Conservation (phyloP, 2,113 vertebrate species). For the Colaptes auratus region DNA sequence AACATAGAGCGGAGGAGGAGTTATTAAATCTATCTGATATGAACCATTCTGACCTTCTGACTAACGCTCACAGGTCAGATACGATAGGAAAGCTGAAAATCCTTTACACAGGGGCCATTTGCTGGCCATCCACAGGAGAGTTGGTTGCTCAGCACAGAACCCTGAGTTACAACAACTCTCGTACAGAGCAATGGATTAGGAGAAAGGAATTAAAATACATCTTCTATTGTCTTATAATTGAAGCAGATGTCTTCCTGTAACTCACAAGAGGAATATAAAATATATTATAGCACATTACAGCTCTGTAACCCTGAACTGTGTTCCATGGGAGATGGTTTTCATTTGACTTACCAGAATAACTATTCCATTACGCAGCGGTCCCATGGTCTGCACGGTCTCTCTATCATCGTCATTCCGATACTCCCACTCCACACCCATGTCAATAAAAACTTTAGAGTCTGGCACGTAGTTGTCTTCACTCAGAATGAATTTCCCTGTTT, state of each 20-base stretch:
- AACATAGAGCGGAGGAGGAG: not conserved
- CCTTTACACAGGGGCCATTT: not conserved
- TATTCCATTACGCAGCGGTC: slow-evolving; percentile 87
- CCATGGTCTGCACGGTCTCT: slow-evolving; percentile 92
- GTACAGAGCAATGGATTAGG: not conserved
- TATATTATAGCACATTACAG: not conserved
- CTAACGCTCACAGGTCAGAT: not conserved
- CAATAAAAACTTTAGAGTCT: slow-evolving; percentile 86
- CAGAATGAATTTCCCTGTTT: slow-evolving; percentile 88
- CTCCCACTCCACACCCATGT: slow-evolving; percentile 96
- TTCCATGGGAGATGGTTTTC: not conserved
- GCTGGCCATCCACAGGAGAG: not conserved
- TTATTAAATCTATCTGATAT: not conserved
- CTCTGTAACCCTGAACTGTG: not conserved
- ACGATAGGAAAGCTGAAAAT: not conserved
- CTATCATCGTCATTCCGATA: slow-evolving; percentile 89
- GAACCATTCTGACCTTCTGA: not conserved
- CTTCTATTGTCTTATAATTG: not conserved
- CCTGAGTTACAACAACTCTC: not conserved
- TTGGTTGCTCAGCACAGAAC: not conserved
- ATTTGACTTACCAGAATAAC: slow-evolving; percentile 86
- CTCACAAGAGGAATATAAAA: slow-evolving; percentile 23
- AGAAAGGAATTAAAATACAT: not conserved
- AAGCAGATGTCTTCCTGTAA: slow-evolving; percentile 31
- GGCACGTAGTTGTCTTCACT: slow-evolving; percentile 87